Evolutionary conservation across 2,113 vertebrate genomes (phyloP).

Genomic region (Tringa solitaria): DNA sequence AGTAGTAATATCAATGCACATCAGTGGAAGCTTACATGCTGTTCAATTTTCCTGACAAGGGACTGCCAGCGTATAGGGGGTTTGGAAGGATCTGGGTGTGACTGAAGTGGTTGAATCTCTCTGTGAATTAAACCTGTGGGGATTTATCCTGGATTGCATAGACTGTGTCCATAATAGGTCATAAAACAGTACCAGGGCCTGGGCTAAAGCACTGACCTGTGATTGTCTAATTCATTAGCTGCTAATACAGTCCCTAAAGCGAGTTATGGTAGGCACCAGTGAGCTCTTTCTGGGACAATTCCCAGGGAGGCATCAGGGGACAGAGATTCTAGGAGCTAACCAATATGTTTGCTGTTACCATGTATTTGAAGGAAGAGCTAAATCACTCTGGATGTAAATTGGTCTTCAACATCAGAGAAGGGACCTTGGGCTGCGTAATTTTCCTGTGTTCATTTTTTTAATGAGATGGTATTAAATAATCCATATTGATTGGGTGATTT

Average conservation of each 20-base stretch:
- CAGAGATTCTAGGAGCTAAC: not conserved
- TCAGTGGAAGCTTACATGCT: not conserved
- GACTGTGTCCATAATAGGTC: not conserved
- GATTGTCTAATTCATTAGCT: not conserved
- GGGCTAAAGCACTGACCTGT: not conserved
- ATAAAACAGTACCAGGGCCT: not conserved
- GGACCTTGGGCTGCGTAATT: not conserved
- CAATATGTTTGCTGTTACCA: fast-evolving
- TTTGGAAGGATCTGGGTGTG: not conserved
- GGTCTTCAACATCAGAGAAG: not conserved
- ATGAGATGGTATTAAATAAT: not conserved
- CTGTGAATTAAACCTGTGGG: not conserved
- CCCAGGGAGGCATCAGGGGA: not conserved
- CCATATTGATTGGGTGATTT: not conserved
- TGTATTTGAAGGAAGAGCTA: not conserved
- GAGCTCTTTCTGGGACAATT: not conserved
- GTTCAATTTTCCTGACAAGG: not conserved
- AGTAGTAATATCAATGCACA: not conserved
- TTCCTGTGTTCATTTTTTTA: not conserved
- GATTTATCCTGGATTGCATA: not conserved
- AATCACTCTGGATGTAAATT: not conserved
- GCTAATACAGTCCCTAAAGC: not conserved
- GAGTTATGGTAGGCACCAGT: not conserved
- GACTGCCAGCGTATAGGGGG: fast-evolving
- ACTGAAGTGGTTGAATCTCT: not conserved